Percentiles rank a stretch among this genome's conserved stretches.
Evolutionary conservation across 2,113 vertebrate species (phyloP).

Genomic region (Entosphenus tridentatus): DNA sequence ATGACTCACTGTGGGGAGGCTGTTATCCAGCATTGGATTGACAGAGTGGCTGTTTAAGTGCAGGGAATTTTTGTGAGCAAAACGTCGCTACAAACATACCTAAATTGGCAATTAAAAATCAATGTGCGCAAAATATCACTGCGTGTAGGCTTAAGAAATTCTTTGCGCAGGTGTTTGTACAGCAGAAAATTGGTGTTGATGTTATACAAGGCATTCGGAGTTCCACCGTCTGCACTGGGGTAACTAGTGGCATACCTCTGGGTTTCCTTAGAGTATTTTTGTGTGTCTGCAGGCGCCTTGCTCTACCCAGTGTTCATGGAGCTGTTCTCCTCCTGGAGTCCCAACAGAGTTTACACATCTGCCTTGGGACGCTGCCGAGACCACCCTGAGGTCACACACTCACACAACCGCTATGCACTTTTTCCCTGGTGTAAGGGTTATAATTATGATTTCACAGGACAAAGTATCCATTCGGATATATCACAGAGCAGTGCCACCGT

Average conservation of each 20-base stretch:
- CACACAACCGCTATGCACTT: neutral
- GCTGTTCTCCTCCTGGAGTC: conserved; percentile 5
- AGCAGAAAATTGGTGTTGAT: neutral
- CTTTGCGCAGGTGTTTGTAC: neutral
- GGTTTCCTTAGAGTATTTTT: too few relatives aligned
- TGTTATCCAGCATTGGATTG: too few relatives aligned
- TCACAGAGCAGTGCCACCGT: neutral
- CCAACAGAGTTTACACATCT: conserved; percentile 1
- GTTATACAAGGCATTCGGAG: neutral
- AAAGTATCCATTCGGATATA: neutral
- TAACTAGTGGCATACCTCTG: too few relatives aligned
- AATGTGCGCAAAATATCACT: neutral
- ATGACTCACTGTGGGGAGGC: too few relatives aligned
- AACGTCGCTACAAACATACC: too few relatives aligned
- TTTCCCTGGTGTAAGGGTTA: neutral
- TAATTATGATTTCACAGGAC: neutral
- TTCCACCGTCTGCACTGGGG: neutral
- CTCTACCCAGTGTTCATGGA: neutral
- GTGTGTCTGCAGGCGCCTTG: neutral
- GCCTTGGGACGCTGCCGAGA: conserved; percentile 5
- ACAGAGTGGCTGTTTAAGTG: too few relatives aligned
- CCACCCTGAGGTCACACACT: neutral
- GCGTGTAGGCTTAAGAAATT: neutral
- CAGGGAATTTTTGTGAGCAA: too few relatives aligned
- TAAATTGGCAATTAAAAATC: neutral